Evolutionary conservation across 2,797 vertebrate species (phyloP).

Genomic region (Antennarius maculatus): DNA sequence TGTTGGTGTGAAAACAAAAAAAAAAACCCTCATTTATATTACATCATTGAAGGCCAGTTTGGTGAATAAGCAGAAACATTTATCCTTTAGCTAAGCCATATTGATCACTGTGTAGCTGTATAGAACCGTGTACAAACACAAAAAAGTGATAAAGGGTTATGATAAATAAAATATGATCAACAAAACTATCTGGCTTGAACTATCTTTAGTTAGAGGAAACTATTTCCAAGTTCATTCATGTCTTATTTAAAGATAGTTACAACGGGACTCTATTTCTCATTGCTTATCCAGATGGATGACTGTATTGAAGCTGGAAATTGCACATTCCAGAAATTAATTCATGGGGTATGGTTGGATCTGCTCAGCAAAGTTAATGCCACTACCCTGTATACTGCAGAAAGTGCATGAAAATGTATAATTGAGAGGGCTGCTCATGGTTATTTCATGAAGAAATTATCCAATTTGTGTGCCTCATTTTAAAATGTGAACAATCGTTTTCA

Average conservation of each 20-base stretch:
- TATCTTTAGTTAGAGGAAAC: neutral
- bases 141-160: too few species aligned
- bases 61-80: slow-evolving; percentile 9
- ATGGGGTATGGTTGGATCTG: slow-evolving; percentile 1
- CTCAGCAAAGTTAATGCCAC: slow-evolving; percentile 14
- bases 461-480: slow-evolving; percentile 26
- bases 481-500: slow-evolving; percentile 31
- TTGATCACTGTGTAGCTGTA: neutral
- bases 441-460: slow-evolving; percentile 33
- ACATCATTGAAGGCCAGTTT: neutral
- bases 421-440: slow-evolving; percentile 28
- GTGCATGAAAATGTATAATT: slow-evolving; percentile 46
- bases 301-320: slow-evolving; percentile 22
- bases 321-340: slow-evolving; percentile 20
- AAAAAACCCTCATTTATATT: too few species aligned
- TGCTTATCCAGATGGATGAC: slow-evolving; percentile 4
- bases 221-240: slow-evolving; percentile 15
- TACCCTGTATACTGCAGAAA: slow-evolving; percentile 13
- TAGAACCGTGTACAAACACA: neutral
- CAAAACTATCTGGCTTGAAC: neutral
- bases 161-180: too few species aligned
- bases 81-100: neutral
- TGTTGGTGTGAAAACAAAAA: too few species aligned
- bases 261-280: slow-evolving; percentile 23
- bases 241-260: slow-evolving; percentile 2